A percentile compares a stretch with the other conserved stretches of the same genome.
These are phyloP conservation scores for Torymus aiolomorphi DNA, from an alignment of 2,888 invertebrate species.

Conservation along the genomic window DNA sequence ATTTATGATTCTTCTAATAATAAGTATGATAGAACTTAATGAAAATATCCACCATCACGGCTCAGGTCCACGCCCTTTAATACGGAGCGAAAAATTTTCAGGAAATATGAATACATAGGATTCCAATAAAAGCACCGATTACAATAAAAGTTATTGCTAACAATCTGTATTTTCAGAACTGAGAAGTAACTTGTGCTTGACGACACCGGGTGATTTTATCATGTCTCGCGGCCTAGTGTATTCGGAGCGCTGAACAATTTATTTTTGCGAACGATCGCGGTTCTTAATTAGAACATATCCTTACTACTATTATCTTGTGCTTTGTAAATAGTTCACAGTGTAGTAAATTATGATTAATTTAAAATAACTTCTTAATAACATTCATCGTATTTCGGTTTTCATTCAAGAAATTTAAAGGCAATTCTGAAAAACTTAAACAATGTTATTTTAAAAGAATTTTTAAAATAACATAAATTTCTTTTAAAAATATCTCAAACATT, in stretches of 20 bases:
- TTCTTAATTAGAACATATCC: conserved; percentile 33
- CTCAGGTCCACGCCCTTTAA: too few relatives aligned
- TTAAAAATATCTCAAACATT: conserved; percentile 40
- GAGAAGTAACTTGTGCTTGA: too few relatives aligned
- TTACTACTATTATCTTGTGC: conserved; percentile 50
- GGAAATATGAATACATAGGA: too few relatives aligned
- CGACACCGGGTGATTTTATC: too few relatives aligned
- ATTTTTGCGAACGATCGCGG: too few relatives aligned
- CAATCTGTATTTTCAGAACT: too few relatives aligned
- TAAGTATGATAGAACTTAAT: too few relatives aligned
- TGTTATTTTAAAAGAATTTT: conserved; percentile 38
- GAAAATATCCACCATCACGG: too few relatives aligned
- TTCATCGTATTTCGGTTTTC: conserved; percentile 35
- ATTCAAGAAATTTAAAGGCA: conserved; percentile 45
- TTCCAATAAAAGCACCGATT: too few relatives aligned
- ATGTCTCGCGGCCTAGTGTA: conserved; percentile 47
- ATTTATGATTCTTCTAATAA: too few relatives aligned
- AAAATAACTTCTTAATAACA: conserved; percentile 5
- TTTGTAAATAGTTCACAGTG: conserved; percentile 38
- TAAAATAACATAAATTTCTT: conserved; percentile 28
- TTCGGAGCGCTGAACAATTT: conserved; percentile 50
- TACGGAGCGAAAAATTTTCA: too few relatives aligned
- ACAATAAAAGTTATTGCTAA: too few relatives aligned
- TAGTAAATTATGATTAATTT: conserved; percentile 26
- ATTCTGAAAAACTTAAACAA: conserved; percentile 42